Evolutionary conservation across 2,797 vertebrate species (phyloP).

Genomic region (Lindbergichthys nudifrons): DNA sequence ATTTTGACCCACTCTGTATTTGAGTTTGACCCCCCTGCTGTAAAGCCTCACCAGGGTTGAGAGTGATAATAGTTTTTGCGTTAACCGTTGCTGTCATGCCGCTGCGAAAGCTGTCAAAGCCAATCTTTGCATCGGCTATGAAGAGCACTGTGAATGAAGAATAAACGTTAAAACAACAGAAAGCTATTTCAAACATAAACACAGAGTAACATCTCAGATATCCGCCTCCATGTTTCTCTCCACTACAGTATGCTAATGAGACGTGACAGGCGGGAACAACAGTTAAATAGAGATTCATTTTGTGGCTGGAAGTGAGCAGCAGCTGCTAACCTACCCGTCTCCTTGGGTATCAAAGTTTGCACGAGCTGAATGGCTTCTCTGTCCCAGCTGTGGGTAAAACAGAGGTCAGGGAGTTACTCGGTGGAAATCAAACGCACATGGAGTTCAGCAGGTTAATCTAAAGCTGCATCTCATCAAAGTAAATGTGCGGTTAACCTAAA

Average conservation of each 20-base stretch:
- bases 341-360: slow-evolving; percentile 89
- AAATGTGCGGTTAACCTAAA: slow-evolving; percentile 39
- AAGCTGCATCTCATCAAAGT: slow-evolving; percentile 45
- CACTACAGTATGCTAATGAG: slow-evolving; percentile 43
- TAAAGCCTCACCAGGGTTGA: slow-evolving; percentile 93
- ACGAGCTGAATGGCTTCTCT: slow-evolving; percentile 92
- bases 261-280: slow-evolving; percentile 64
- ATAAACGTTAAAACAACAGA: slow-evolving; percentile 58
- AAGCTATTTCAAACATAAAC: slow-evolving; percentile 56
- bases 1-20: too few species aligned
- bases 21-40: too few species aligned
- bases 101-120: slow-evolving; percentile 94
- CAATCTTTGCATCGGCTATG: slow-evolving; percentile 92
- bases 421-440: slow-evolving; percentile 68
- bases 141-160: slow-evolving; percentile 89
- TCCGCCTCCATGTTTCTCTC: slow-evolving; percentile 37
- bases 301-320: slow-evolving; percentile 54
- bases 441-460: slow-evolving; percentile 40
- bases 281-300: slow-evolving; percentile 56
- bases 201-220: slow-evolving; percentile 54
- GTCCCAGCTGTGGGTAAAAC: slow-evolving; percentile 91
- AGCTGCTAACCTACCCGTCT: slow-evolving; percentile 88
- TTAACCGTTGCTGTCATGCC: slow-evolving; percentile 93
- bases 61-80: slow-evolving; percentile 95
- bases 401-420: slow-evolving; percentile 62